phyloP scores from a whole-genome alignment of 92 coral and sea anemone species.

The Parazoanthus atlanticus region DNA sequence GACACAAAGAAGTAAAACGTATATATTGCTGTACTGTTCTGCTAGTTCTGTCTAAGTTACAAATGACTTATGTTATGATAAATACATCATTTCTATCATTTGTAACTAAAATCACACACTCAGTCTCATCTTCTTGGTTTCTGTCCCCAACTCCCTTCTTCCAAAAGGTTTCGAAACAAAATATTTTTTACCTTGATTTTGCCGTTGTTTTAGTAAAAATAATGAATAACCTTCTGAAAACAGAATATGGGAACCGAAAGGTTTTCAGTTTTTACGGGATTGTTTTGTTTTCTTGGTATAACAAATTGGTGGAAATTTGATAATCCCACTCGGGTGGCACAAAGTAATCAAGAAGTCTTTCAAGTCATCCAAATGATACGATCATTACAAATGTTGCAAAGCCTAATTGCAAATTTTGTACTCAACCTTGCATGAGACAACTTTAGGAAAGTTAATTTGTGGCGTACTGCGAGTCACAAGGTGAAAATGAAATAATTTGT shows the following conservation, averaged over 20 bases:
- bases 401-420: not conserved
- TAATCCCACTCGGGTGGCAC: not conserved
- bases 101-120: not conserved
- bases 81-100: not conserved
- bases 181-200: no score
- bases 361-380: not conserved
- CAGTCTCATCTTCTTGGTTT: not conserved
- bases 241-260: not conserved
- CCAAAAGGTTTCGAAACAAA: not conserved
- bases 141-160: not conserved
- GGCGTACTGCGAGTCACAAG: not conserved
- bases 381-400: not conserved
- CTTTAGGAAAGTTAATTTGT: no score
- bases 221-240: not conserved
- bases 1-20: not conserved
- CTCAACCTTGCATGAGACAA: not conserved
- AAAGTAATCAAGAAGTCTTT: not conserved
- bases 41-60: not conserved
- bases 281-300: not conserved
- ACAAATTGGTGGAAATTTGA: not conserved
- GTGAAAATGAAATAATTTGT: not conserved
- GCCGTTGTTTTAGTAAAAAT: not conserved
- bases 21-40: not conserved
- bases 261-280: not conserved
- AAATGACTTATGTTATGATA: not conserved